Evolutionary conservation across 1,140 invertebrate genomes (phyloP).

Genomic region (Cydia strobilella): DNA sequence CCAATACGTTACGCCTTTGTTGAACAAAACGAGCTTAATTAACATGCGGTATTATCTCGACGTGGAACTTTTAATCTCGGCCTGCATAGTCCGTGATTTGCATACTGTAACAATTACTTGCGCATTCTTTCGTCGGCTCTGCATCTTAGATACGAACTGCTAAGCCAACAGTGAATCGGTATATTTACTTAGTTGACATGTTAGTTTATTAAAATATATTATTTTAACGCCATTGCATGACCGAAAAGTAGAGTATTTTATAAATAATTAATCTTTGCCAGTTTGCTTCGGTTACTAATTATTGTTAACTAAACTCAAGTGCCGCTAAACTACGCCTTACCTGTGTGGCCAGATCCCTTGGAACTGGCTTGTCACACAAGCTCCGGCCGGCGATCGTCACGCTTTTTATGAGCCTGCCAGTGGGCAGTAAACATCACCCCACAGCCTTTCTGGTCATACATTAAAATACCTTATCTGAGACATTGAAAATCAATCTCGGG

Average conservation of each 20-base stretch:
- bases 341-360: conserved; percentile 9
- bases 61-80: conserved; percentile 61
- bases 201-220: no score
- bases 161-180: background rate
- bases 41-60: conserved; percentile 60
- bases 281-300: background rate
- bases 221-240: no score
- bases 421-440: conserved; percentile 27
- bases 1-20: conserved; percentile 37
- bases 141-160: conserved; percentile 1
- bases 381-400: conserved; percentile 50
- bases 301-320: background rate
- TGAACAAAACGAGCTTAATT: conserved; percentile 54
- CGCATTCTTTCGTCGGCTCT: conserved; percentile 56
- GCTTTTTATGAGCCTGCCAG: conserved; percentile 49
- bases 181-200: no score
- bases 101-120: conserved; percentile 70
- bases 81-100: conserved; percentile 51
- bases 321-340: conserved; percentile 13
- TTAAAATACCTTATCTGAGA: conserved; percentile 28
- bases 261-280: background rate
- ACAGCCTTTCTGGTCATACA: background rate
- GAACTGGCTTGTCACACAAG: background rate
- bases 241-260: background rate
- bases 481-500: conserved; percentile 29